Evolutionary conservation across 1,140 invertebrate species (phyloP), one percentile per base, ranked within the genome.

Genomic region (Euborellia annulipes): DNA sequence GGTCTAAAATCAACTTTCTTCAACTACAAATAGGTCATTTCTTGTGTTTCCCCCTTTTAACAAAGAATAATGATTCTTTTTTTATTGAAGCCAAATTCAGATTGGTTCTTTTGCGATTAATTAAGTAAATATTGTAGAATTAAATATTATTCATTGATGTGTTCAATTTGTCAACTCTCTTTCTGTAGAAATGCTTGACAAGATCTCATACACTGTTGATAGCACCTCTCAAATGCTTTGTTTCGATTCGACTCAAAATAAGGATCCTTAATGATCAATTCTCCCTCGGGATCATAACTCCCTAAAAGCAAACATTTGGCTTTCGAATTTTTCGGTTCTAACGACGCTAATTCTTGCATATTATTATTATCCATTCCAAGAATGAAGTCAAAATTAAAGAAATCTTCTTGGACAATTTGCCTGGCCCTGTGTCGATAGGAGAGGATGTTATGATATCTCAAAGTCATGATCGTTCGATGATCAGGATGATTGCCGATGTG

Each of bases 331-430:
- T 71, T 62, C 3, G 81, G 80, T 47, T 72, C 72, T 45, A 71
- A 62, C 14, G 60, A 58, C 18, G 73, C 73, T 19, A 91, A 59
- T 38, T 78, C 72, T 7, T 60, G 64, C 58, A 90, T 85, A 57
- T 90, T 92, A 14, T 74, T 69, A 45, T 85, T 68, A 61, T 92
- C 88, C 88, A 92, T 93, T 18, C 87, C 87, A 64, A 93, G 85
- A 47, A 93, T 90, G 56, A 74, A 89, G 58, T 91, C 77, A 60
- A 78, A 92, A 4, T 75, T 63, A 9, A 70, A 58, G 54, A 88
- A 91, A 60, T 93, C 88, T 21, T 73, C 61, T 45, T 64, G 51
- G 4, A 57, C 70, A 36, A 90, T 71, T 74, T 87, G 52, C 20
- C 87, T 72, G 17, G 84, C 87, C 53, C 61, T 68, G 57, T 91